Percentiles rank a stretch among this genome's conserved stretches.
phyloP scores from a whole-genome alignment of 2,797 vertebrate genomes.

The Cossypha polioptera region DNA sequence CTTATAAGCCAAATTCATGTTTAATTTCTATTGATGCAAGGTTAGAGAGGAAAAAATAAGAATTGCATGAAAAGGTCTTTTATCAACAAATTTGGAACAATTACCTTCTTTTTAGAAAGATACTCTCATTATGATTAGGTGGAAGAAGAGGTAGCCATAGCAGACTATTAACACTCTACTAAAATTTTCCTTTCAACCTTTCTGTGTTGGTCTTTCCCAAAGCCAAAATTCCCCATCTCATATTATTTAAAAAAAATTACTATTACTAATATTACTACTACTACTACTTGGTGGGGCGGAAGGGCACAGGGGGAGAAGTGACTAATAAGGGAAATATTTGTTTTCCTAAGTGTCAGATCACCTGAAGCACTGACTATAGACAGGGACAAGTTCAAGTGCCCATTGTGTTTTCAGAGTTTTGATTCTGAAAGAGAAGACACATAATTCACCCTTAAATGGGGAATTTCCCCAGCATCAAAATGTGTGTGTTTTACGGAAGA shows the following conservation, averaged over 20 bases:
- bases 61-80: not conserved
- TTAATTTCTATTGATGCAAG: not conserved
- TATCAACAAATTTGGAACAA: not conserved
- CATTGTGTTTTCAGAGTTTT: not conserved
- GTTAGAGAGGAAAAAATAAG: not conserved
- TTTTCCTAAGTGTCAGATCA: not conserved
- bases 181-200: not conserved
- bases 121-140: not conserved
- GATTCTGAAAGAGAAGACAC: not conserved
- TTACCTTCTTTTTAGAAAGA: not conserved
- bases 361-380: not conserved
- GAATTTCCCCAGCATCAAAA: not conserved
- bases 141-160: not conserved
- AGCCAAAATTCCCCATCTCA: fast-evolving
- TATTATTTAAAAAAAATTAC: not conserved
- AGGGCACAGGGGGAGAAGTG: not conserved
- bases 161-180: not conserved
- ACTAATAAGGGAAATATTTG: not conserved
- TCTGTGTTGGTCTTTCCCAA: not conserved
- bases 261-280: fast-evolving
- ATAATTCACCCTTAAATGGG: not conserved
- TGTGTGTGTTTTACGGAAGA: not conserved
- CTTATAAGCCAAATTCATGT: not conserved
- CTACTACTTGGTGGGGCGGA: too few species aligned
- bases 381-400: not conserved